Evolutionary conservation across 2,888 invertebrate genomes (phyloP), one percentile per base, ranked within the genome.

Genomic region (Entomobrya multifasciata): DNA sequence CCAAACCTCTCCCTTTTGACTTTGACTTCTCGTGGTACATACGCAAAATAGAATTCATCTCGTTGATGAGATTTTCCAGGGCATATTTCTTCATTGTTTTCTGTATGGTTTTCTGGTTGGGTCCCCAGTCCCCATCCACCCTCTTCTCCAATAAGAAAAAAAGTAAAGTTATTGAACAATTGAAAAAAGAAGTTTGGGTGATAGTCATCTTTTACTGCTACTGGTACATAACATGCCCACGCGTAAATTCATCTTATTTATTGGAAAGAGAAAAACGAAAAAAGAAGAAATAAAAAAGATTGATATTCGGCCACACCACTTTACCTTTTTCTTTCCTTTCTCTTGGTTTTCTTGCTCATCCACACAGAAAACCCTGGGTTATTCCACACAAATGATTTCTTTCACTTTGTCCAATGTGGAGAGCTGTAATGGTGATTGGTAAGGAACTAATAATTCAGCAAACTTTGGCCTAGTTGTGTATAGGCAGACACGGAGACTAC

Each of bases 61-160:
- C 22, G 27, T 85, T 85, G 78, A 85, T 79, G 85, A 30, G 60
- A 78, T 60, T 85, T 76, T 72, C 72, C 49, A 30, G n/a, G 78
- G 72, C 70, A 85, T 85, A 25, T 85, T 85, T 85, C 85, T 85
- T 85, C 85, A 79, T 85, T 85, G 65, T 67, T 60, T n/a, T 82
- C 76, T 17, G 20, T 52, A 72, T n/a, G 52, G 49, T 47, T 72
- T 72, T 72, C 47, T 72, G 72, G 72, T 76, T 57, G 15, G 57
- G 57, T 57, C 36, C 57, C 76, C 55, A n/a, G n/a, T n/a, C n/a
- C n/a, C 5, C 36, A 4, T 47, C 41, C 22, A n/a, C 62, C 41
- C 1, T 27, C 25, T 49, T 30, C 47, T 36, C 8, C 36, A 4
- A 4, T 49, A n/a, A 49, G 17, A 72, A 72, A 65, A 60, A 20